These are phyloP conservation scores for Aurelia sp. DNA, from an alignment of 30 jellyfish, hydroid and myxozoan species.

Conservation along the genomic window DNA sequence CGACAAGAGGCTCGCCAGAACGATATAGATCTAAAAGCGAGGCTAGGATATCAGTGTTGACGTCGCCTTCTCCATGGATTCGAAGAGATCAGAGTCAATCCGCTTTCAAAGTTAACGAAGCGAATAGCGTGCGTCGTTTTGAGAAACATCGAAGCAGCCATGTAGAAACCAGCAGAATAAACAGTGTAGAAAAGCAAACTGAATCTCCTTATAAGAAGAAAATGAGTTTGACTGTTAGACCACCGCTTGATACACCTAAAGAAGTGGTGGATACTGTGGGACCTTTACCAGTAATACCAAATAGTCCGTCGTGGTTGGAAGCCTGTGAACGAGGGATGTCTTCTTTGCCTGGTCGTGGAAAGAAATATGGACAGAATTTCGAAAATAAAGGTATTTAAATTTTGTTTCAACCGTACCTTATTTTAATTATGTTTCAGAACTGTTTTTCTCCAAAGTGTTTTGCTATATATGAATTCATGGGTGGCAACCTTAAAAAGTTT, in stretches of 20 bases:
- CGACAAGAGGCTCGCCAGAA: slow-evolving; percentile 36
- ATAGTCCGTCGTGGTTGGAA: slow-evolving; percentile 63
- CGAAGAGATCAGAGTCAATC: slow-evolving; percentile 44
- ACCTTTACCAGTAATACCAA: slow-evolving; percentile 64
- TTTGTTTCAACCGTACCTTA: too few species aligned
- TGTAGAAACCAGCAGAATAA: slow-evolving; percentile 2
- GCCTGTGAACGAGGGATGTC: slow-evolving; percentile 78
- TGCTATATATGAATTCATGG: too few species aligned
- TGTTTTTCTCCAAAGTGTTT: too few species aligned
- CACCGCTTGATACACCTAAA: slow-evolving; percentile 37
- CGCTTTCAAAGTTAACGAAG: slow-evolving; percentile 12
- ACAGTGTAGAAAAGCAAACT: background rate
- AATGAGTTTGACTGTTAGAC: slow-evolving; percentile 60
- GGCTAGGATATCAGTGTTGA: slow-evolving; percentile 70
- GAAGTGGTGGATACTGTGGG: slow-evolving; percentile 25
- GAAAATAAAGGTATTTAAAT: background rate
- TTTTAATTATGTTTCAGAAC: too few species aligned
- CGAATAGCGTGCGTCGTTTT: slow-evolving; percentile 29
- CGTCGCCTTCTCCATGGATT: slow-evolving; percentile 82
- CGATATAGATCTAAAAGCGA: slow-evolving; percentile 61
- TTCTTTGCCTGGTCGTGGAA: slow-evolving; percentile 89
- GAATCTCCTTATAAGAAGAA: slow-evolving; percentile 57
- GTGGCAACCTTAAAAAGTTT: too few species aligned
- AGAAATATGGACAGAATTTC: background rate
- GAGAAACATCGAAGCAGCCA: slow-evolving; percentile 45